Conservation (phyloP, 1,140 invertebrate species). For the Holotrichia oblita region DNA sequence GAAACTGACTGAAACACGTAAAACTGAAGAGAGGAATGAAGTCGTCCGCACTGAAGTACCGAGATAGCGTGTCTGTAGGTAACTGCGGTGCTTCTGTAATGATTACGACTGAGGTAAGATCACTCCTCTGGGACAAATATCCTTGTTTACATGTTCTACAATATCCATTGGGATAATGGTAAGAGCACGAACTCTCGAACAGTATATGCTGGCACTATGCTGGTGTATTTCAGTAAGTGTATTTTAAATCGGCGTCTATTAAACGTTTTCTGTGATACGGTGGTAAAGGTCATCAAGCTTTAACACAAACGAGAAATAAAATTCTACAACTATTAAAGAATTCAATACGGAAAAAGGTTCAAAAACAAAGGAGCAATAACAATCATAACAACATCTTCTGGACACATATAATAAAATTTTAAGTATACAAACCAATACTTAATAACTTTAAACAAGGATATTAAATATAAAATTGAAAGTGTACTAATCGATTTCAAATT, state of each 20-base stretch:
- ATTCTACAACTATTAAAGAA: background rate
- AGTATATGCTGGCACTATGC: background rate
- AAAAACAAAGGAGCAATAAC: no score
- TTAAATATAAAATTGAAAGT: no score
- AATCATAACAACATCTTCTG: no score
- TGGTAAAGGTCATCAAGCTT: slow-evolving; percentile 17
- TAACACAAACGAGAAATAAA: background rate
- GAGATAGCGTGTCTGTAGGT: slow-evolving; percentile 45
- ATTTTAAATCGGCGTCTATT: slow-evolving; percentile 32
- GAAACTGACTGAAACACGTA: slow-evolving; percentile 27
- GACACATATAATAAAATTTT: no score
- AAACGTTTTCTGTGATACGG: slow-evolving; percentile 17
- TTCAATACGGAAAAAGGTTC: background rate
- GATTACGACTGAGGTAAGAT: slow-evolving; percentile 46
- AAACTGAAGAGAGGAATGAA: slow-evolving; percentile 28
- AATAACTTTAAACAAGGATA: no score
- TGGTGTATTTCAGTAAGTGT: slow-evolving; percentile 17
- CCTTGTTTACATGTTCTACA: slow-evolving; percentile 46
- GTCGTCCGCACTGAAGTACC: slow-evolving; percentile 10
- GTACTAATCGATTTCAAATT: no score
- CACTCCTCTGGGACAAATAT: slow-evolving; percentile 45
- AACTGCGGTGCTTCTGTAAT: slow-evolving; percentile 44
- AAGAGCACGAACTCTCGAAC: background rate
- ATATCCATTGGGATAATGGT: slow-evolving; percentile 37
- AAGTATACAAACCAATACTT: no score